Base-by-base conservation (phyloP, 2,797 vertebrate genomes). In the Gobio occitaniae region DNA sequence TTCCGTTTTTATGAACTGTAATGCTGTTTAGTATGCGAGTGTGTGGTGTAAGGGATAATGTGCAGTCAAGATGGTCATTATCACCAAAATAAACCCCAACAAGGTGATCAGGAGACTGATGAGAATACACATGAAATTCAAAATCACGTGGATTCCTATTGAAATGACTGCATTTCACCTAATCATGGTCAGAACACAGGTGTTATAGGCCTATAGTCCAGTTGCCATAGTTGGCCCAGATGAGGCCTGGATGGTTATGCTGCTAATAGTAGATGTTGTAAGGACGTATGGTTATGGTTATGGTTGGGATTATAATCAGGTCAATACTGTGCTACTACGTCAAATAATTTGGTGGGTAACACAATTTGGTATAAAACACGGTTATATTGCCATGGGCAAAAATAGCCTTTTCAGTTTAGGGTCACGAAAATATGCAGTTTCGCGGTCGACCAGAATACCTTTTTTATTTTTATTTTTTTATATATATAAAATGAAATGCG, bases 1-100 rank as follows among this genome's bases (percentile, higher is more conserved):
- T 32, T 29, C 59, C 56, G 10, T 80, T 74, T 82, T 72, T 54
- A 68, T 79, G 76, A 65, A 11, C 25, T 66, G 72, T 80, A 68
- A 48, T 50, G 44, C 44, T 32, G 54, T 78, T 44, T 72, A 52
- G 59, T 59, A 76, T 56, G 59, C 4, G 0, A 19, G 38, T 16
- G 32, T 61, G 79, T 69, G 7, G 19, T 36, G 7, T 15, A 44
- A 47, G 61, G 32, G 68, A 52, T 70, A n/a, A 66, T 7, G 41
- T 25, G 8, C 69, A 48, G 44, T 47, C 41, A 48, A 44, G 41
- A 15, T 48, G 12, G 21, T 47, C 36, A 50, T 78, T 69, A 41
- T 69, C 66, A 69, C 66, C 66, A 41, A 41, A 41, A 21, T 32
- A 8, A 32, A 32, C 63, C 25, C 25, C 13, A 32, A 29, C 4